Evolutionary conservation across 2,113 vertebrate genomes (phyloP).

Genomic region (Smithornis capensis): DNA sequence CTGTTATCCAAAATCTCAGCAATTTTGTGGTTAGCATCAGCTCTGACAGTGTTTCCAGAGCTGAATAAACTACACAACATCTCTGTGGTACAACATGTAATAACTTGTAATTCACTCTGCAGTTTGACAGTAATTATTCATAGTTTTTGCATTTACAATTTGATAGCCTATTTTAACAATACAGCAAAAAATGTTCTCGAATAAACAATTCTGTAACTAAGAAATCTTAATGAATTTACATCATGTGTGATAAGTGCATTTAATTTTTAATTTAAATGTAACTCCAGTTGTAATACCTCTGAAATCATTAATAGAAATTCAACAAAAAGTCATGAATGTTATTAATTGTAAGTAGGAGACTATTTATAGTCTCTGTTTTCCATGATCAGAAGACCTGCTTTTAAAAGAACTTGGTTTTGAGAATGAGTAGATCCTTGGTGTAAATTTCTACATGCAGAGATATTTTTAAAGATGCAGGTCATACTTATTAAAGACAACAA

Average conservation of each 20-base stretch:
- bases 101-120: not conserved
- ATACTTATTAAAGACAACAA: not conserved
- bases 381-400: not conserved
- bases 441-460: not conserved
- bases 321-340: not conserved
- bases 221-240: conserved; percentile 2
- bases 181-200: not conserved
- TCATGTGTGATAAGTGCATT: not conserved
- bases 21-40: not conserved
- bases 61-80: not conserved
- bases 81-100: not conserved
- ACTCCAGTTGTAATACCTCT: not conserved
- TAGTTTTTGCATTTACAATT: not conserved
- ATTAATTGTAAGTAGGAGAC: conserved; percentile 10
- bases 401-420: not conserved
- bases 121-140: conserved; percentile 13
- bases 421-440: not conserved
- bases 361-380: not conserved
- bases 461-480: not conserved
- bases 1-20: not conserved
- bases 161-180: conserved; percentile 15
- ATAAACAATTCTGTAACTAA: conserved; percentile 8
- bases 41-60: not conserved
- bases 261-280: conserved; percentile 46
- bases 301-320: conserved; percentile 26